These are phyloP conservation scores for Drosophila mercatorum DNA, from an alignment of 2,888 invertebrate species.

Conservation along the genomic window DNA sequence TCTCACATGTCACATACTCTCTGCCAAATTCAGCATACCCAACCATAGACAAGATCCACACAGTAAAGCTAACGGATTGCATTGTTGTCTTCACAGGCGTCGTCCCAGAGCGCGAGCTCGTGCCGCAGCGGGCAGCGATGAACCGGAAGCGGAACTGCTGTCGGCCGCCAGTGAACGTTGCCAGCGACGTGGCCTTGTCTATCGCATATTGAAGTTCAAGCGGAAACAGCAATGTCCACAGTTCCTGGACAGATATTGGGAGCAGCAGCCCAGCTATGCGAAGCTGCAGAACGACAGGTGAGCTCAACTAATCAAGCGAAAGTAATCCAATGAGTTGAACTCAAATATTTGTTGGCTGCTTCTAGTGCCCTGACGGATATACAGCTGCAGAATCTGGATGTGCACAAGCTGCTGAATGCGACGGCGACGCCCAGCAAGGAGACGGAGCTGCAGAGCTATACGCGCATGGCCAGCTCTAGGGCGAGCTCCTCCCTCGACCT, in stretches of 20 bases:
- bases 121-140: slow-evolving; percentile 35
- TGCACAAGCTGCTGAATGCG: slow-evolving; percentile 85
- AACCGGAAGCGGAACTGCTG: slow-evolving; percentile 81
- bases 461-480: slow-evolving; percentile 85
- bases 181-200: slow-evolving; percentile 60
- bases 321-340: background rate
- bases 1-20: background rate
- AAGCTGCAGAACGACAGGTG: slow-evolving; percentile 75
- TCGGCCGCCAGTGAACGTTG: slow-evolving; percentile 71
- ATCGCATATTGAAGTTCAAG: slow-evolving; percentile 67
- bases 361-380: slow-evolving; percentile 85
- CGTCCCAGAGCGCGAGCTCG: slow-evolving; percentile 43
- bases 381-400: slow-evolving; percentile 87
- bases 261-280: slow-evolving; percentile 81
- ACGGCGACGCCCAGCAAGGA: slow-evolving; percentile 77
- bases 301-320: background rate
- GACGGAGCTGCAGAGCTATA: slow-evolving; percentile 70
- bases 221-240: slow-evolving; percentile 72
- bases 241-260: slow-evolving; percentile 83
- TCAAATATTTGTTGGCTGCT: slow-evolving; percentile 36
- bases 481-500: slow-evolving; percentile 88
- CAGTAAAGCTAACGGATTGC: slow-evolving; percentile 17
- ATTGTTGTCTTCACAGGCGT: slow-evolving; percentile 58
- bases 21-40: background rate
- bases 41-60: background rate